phyloP scores from a whole-genome alignment of 2,888 invertebrate species.

The Drosophila subsilvestris region DNA sequence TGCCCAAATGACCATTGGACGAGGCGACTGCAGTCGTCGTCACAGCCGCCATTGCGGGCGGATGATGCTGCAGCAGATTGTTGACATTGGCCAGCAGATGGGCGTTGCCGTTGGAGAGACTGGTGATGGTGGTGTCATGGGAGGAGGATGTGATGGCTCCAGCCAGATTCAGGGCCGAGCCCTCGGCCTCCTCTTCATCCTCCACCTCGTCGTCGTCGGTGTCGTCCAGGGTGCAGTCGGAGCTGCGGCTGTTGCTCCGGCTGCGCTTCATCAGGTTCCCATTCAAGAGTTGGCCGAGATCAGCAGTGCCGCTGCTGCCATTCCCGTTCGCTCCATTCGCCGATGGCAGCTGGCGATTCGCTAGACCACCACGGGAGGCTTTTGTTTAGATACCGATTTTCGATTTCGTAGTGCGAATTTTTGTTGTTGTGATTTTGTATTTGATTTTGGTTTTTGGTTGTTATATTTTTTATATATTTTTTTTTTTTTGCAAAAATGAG shows the following conservation, averaged over 20 bases:
- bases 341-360: constrained; percentile 89
- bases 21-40: constrained; percentile 36
- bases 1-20: constrained; percentile 73
- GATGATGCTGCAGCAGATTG: constrained; percentile 78
- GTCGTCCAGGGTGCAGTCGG: constrained; percentile 80
- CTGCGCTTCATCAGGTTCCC: constrained; percentile 84
- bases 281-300: constrained; percentile 56
- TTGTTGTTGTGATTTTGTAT: constrained; percentile 35
- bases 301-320: constrained; percentile 32
- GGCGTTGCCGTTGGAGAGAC: constrained; percentile 85
- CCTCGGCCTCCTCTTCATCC: constrained; percentile 68
- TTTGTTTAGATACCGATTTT: constrained; percentile 64
- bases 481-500: constrained; percentile 37
- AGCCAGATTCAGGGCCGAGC: constrained; percentile 52
- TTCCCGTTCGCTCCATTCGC: constrained; percentile 49
- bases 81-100: constrained; percentile 85
- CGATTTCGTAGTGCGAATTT: constrained; percentile 26
- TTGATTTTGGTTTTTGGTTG: constrained; percentile 16
- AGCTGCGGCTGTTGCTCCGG: constrained; percentile 84
- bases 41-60: constrained; percentile 54
- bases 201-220: constrained; percentile 80
- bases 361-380: constrained; percentile 91
- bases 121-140: constrained; percentile 58
- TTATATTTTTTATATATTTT: constrained; percentile 36
- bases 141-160: constrained; percentile 21